Conservation (phyloP, 2,113 vertebrate genomes). For the Chaetodon trifascialis region DNA sequence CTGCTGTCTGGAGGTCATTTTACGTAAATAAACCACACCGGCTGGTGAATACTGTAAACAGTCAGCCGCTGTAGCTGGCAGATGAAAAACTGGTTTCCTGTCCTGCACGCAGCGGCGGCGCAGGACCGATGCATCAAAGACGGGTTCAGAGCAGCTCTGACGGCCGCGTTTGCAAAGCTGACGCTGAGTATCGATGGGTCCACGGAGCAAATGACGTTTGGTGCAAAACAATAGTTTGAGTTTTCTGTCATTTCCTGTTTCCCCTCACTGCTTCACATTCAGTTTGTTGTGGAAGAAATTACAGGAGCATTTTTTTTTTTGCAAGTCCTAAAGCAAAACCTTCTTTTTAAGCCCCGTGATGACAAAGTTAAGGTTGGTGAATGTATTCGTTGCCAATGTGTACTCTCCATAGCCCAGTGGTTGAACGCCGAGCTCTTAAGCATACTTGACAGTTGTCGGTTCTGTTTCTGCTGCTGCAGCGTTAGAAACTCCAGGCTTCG, state of each 20-base stretch:
- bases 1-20: slow-evolving; percentile 1
- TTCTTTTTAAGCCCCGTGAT: slow-evolving; percentile 15
- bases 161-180: neutral
- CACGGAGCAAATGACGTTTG: neutral
- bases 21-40: neutral
- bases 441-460: neutral
- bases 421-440: slow-evolving; percentile 44
- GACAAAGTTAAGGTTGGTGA: slow-evolving; percentile 53
- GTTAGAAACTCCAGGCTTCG: slow-evolving; percentile 16
- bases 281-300: neutral
- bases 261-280: neutral
- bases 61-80: neutral
- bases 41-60: slow-evolving; percentile 32
- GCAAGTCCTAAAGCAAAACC: neutral
- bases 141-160: slow-evolving; percentile 30
- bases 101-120: neutral
- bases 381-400: slow-evolving; percentile 65
- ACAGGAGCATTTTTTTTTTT: neutral
- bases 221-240: slow-evolving; percentile 58
- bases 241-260: neutral
- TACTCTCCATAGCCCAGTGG: slow-evolving; percentile 36
- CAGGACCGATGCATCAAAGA: slow-evolving; percentile 30
- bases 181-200: neutral
- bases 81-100: neutral
- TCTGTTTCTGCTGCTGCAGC: slow-evolving; percentile 12